Conservation (phyloP, 2,113 vertebrate genomes). For the Atrichornis clamosus region DNA sequence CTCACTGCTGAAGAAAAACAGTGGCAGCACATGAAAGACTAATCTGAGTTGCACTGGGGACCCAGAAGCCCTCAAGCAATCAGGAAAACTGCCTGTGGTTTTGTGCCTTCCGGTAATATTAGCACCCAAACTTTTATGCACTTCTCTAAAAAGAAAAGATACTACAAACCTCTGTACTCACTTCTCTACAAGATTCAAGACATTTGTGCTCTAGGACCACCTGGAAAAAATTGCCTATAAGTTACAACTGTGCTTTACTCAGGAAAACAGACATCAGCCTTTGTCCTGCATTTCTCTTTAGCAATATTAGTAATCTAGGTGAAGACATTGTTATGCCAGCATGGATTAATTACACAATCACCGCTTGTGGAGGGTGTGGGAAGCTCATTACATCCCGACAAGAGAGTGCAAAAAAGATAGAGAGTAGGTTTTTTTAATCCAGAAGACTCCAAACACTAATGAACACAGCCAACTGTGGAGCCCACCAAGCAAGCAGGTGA, state of each 20-base stretch:
- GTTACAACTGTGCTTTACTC: neutral
- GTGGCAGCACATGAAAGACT: neutral
- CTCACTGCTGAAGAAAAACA: neutral
- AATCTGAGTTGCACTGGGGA: neutral
- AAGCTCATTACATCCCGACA: neutral
- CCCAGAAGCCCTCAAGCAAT: neutral
- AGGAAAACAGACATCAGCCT: neutral
- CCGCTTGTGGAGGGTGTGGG: neutral
- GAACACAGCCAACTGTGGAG: neutral
- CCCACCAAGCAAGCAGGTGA: constrained; percentile 57
- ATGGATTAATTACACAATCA: constrained; percentile 5
- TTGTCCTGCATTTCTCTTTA: constrained; percentile 43
- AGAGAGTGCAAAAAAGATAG: neutral
- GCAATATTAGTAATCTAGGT: constrained; percentile 27
- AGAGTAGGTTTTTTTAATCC: neutral
- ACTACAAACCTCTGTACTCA: neutral
- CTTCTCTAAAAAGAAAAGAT: neutral
- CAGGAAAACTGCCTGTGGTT: neutral
- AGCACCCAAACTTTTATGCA: neutral
- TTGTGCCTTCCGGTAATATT: neutral
- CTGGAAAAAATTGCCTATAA: neutral
- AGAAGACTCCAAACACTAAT: neutral
- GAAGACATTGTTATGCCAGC: neutral
- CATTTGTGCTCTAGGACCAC: neutral
- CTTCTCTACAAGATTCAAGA: neutral